These are phyloP conservation scores for Gastracanthus pulcherrimus DNA, from an alignment of 2,888 invertebrate species.

Conservation along the genomic window DNA sequence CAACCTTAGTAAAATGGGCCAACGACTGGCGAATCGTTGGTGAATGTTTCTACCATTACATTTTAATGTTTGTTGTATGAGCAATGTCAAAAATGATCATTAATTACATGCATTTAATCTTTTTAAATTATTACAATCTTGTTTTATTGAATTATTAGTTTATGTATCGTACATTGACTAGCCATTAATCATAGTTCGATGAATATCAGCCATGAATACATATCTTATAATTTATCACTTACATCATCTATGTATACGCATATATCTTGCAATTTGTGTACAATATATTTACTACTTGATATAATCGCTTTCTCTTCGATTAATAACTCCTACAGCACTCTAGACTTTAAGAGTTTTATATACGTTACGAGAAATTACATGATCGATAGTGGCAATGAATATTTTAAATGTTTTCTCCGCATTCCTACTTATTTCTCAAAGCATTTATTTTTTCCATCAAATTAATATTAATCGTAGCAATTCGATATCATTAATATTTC, in stretches of 20 bases:
- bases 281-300: background rate
- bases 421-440: background rate
- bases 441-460: background rate
- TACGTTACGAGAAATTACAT: background rate
- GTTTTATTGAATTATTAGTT: conserved; percentile 9
- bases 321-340: background rate
- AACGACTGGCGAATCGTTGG: no score
- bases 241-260: background rate
- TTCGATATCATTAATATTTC: background rate
- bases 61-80: no score
- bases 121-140: background rate
- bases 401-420: no score
- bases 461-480: background rate
- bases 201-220: conserved; percentile 9
- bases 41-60: background rate
- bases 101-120: background rate
- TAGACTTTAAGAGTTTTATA: no score
- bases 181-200: conserved; percentile 12
- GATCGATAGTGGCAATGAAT: background rate
- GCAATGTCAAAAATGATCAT: background rate
- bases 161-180: background rate
- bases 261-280: background rate
- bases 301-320: background rate
- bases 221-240: conserved; percentile 24
- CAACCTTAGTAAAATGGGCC: no score